Conservation (phyloP, 1,140 invertebrate genomes). For the Rhagoletis pomonella region DNA sequence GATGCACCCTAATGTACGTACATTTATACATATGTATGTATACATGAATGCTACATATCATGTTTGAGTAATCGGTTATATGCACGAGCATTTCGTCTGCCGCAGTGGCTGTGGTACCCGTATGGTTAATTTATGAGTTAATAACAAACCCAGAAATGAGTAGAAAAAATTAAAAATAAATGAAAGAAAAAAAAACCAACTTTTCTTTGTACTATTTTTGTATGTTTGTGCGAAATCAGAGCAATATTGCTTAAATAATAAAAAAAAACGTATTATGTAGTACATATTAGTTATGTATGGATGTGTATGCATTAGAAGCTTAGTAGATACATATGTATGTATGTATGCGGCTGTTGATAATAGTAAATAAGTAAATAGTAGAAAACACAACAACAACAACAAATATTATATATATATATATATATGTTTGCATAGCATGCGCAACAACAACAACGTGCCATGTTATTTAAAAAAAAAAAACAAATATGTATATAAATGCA, state of each 20-base stretch:
- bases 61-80: conserved; percentile 24
- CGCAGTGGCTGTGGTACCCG: neutral
- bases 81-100: conserved; percentile 12
- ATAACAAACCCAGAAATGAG: conserved; percentile 51
- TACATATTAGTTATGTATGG: neutral
- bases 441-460: conserved; percentile 52
- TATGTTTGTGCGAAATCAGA: conserved; percentile 9
- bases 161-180: conserved; percentile 2
- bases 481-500: neutral
- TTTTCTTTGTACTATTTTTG: neutral
- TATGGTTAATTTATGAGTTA: conserved; percentile 45
- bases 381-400: conserved; percentile 37
- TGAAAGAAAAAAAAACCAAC: neutral
- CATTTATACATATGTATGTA: neutral
- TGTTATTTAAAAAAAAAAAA: conserved; percentile 38
- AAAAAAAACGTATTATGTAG: neutral
- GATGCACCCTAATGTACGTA: neutral
- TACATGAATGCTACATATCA: neutral
- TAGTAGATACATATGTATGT: neutral
- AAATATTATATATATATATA: neutral
- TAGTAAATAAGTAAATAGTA: neutral
- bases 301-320: neutral
- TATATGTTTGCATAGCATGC: conserved; percentile 34
- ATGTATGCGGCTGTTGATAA: neutral
- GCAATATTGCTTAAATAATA: conserved; percentile 10